These are phyloP conservation scores for Epizoanthus stellaris DNA, from an alignment of 92 coral and sea anemone species.

Conservation along the genomic window DNA sequence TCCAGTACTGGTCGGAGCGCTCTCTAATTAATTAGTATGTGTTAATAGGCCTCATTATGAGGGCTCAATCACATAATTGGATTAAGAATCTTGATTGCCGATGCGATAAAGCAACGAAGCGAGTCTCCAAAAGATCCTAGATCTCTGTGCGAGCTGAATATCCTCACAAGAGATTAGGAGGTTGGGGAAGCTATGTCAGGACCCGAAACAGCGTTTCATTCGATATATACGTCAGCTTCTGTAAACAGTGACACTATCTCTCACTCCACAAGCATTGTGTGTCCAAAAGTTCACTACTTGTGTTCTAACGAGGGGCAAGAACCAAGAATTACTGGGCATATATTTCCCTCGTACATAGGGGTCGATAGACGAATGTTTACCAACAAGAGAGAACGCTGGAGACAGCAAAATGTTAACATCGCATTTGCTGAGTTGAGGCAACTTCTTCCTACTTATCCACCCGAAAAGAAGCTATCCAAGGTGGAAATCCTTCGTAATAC, in stretches of 20 bases:
- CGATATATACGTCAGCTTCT: slow-evolving; percentile 11
- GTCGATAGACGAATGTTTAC: slow-evolving; percentile 70
- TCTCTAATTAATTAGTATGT: slow-evolving; percentile 66
- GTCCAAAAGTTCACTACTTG: slow-evolving; percentile 9
- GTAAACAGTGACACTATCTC: not conserved
- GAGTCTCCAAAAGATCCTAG: slow-evolving; percentile 25
- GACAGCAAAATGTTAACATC: slow-evolving; percentile 91
- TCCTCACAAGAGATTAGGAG: slow-evolving; percentile 16
- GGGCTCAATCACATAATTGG: slow-evolving; percentile 76
- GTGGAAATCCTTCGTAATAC: slow-evolving; percentile 85
- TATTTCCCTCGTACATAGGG: slow-evolving; percentile 13
- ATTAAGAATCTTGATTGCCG: slow-evolving; percentile 66
- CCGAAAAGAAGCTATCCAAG: slow-evolving; percentile 96
- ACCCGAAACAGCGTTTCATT: not conserved
- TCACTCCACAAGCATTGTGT: not conserved
- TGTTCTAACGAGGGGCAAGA: not conserved
- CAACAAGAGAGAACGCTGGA: slow-evolving; percentile 90
- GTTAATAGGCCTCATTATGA: slow-evolving; percentile 78
- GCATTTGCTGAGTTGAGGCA: slow-evolving; percentile 92
- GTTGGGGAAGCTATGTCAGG: slow-evolving; percentile 17
- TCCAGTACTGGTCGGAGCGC: slow-evolving; percentile 2
- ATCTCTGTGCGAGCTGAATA: slow-evolving; percentile 28
- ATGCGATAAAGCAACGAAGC: slow-evolving; percentile 60
- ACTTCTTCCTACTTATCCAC: slow-evolving; percentile 95
- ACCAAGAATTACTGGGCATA: not conserved